These are phyloP conservation scores for Oreochromis niloticus DNA, from an alignment of 2,113 vertebrate species.

Conservation along the genomic window DNA sequence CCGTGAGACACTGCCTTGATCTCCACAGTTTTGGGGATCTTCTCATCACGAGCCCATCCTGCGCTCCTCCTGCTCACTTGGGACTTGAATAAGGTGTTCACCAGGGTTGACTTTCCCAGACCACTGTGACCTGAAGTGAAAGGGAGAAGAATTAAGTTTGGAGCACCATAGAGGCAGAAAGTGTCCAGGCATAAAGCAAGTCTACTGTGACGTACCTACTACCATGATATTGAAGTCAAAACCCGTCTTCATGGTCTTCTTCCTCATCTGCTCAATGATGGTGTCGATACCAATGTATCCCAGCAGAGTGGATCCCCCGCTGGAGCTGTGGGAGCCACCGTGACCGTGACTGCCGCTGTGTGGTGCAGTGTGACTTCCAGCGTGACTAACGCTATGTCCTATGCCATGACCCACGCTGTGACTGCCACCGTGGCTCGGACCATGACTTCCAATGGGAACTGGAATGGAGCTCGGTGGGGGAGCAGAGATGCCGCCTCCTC, in stretches of 20 bases:
- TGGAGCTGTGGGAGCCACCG: slow-evolving; percentile 19
- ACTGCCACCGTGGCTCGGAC: not conserved
- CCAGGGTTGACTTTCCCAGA: slow-evolving; percentile 89
- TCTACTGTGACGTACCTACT: slow-evolving; percentile 77
- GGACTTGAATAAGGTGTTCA: slow-evolving; percentile 96
- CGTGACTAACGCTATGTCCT: not conserved
- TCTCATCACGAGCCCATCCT: slow-evolving; percentile 89
- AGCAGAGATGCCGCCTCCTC: slow-evolving; percentile 30
- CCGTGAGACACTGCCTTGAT: slow-evolving; percentile 92
- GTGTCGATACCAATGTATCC: slow-evolving; percentile 96
- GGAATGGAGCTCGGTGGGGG: slow-evolving; percentile 55
- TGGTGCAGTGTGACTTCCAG: not conserved
- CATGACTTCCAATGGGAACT: slow-evolving; percentile 53
- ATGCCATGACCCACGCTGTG: not conserved
- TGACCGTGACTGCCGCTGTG: slow-evolving; percentile 33
- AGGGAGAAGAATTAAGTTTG: not conserved
- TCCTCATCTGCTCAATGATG: slow-evolving; percentile 97
- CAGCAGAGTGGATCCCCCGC: slow-evolving; percentile 75
- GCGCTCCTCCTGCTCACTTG: slow-evolving; percentile 92
- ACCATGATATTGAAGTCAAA: slow-evolving; percentile 99
- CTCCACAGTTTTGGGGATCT: slow-evolving; percentile 94
- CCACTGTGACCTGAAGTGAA: slow-evolving; percentile 83
- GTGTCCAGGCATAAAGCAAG: not conserved
- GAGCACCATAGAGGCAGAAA: not conserved
- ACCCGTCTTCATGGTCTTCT: slow-evolving; percentile 98